Percentiles rank a stretch among this genome's conserved stretches.
Conservation (phyloP, 2,888 invertebrate genomes). For the Carcina quercana region DNA sequence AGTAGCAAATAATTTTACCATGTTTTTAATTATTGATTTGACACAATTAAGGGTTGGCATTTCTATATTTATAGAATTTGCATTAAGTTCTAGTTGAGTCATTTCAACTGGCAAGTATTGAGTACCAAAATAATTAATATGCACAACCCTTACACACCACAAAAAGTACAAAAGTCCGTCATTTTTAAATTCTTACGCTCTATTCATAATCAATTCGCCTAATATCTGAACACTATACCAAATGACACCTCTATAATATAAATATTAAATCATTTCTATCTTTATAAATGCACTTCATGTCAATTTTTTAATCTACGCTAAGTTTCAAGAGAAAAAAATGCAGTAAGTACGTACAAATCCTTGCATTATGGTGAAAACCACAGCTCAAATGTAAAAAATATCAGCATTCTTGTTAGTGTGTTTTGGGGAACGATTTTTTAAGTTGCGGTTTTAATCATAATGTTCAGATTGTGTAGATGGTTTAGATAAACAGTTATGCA, state of each 20-base stretch:
- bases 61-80: constrained; percentile 8
- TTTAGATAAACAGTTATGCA: neutral
- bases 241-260: constrained; percentile 47
- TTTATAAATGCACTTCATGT: constrained; percentile 72
- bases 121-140: constrained; percentile 22
- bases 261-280: constrained; percentile 57
- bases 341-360: too few species aligned
- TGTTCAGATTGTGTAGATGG: neutral
- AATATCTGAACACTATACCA: constrained; percentile 61
- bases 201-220: constrained; percentile 45
- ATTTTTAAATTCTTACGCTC: constrained; percentile 41
- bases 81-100: neutral
- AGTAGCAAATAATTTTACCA: constrained; percentile 15
- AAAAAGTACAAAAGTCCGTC: constrained; percentile 67
- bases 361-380: too few species aligned
- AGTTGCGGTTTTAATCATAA: neutral
- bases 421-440: too few species aligned
- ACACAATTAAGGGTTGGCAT: constrained; percentile 33
- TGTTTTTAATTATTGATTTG: constrained; percentile 35
- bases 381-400: too few species aligned
- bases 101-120: constrained; percentile 5
- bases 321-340: constrained; percentile 22
- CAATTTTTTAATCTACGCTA: constrained; percentile 49
- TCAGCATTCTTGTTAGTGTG: too few species aligned
- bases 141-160: constrained; percentile 60